Conservation (phyloP, 2,797 vertebrate genomes). For the Eulemur coronatus region DNA sequence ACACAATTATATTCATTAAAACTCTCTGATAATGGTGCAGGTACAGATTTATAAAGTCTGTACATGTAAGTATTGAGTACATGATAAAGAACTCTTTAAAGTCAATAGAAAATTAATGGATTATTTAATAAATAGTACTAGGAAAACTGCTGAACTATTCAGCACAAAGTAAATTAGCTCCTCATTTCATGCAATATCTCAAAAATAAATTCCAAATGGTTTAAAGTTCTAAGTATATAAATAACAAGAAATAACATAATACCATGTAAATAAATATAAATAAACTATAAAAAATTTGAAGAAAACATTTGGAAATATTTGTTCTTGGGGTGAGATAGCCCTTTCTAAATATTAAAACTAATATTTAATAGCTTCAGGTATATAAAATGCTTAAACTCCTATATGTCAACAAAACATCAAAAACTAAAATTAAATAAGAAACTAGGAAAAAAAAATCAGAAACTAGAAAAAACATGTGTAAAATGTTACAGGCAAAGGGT, state of each 20-base stretch:
- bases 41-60: neutral
- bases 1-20: neutral
- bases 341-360: neutral
- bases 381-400: neutral
- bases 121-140: neutral
- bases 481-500: neutral
- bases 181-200: neutral
- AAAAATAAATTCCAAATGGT: neutral
- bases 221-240: neutral
- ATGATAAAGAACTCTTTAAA: neutral
- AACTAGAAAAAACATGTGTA: neutral
- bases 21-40: neutral
- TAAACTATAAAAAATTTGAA: neutral
- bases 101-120: neutral
- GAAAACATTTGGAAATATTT: neutral
- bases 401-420: neutral
- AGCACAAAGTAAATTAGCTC: neutral
- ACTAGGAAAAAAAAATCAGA: neutral
- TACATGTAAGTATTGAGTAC: neutral
- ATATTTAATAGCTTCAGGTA: neutral
- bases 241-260: neutral
- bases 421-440: neutral
- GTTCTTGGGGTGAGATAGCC: neutral
- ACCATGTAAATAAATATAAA: neutral
- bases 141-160: neutral